Evolutionary conservation across 1,140 invertebrate genomes (phyloP).

Genomic region (Armadillidium nasatum): DNA sequence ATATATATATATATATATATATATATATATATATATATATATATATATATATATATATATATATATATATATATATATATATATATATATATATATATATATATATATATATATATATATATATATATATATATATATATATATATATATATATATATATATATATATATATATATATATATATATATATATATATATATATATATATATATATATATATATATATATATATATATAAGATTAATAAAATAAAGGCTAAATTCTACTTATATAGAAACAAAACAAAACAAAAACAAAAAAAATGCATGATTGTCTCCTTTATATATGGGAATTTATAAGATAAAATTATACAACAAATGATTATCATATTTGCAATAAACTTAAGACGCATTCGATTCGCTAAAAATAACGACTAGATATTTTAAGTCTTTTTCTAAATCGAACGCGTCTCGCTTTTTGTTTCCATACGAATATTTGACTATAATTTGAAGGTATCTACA

Average conservation of each 20-base stretch:
- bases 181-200: too few species aligned
- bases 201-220: too few species aligned
- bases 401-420: background rate
- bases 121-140: constrained; percentile 11
- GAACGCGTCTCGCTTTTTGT: too few species aligned
- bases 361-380: background rate
- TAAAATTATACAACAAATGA: background rate
- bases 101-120: constrained; percentile 5
- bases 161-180: too few species aligned
- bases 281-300: too few species aligned
- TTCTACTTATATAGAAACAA: too few species aligned
- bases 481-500: background rate
- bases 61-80: background rate
- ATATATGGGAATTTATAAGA: too few species aligned
- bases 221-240: too few species aligned
- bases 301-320: too few species aligned
- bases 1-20: constrained; percentile 10
- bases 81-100: constrained; percentile 3
- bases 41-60: constrained; percentile 8
- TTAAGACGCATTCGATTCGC: background rate
- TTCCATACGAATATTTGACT: background rate
- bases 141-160: too few species aligned
- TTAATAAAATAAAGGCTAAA: too few species aligned
- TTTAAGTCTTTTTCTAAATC: too few species aligned
- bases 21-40: constrained; percentile 8